Evolutionary conservation across 2,888 invertebrate species (phyloP).

Genomic region (Doris montereyensis): DNA sequence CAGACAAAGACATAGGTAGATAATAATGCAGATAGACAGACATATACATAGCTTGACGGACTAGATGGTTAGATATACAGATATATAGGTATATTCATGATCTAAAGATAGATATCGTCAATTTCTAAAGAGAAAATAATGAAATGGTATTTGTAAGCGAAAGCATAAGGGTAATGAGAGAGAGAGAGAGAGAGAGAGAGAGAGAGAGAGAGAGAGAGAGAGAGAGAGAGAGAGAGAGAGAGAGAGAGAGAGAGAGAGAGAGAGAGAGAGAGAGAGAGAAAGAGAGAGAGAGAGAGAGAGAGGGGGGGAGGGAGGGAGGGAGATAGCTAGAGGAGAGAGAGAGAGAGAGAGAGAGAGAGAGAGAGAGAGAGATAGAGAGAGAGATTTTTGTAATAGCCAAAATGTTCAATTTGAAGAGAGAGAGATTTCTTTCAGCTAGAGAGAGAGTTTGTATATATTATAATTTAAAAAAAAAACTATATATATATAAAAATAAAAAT

Average conservation of each 20-base stretch:
- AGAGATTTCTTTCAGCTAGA: too few species aligned
- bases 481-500: too few species aligned
- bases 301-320: slow-evolving; percentile 8
- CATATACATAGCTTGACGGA: not conserved
- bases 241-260: not conserved
- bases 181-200: not conserved
- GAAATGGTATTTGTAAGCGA: too few species aligned
- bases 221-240: too few species aligned
- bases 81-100: too few species aligned
- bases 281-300: slow-evolving; percentile 13
- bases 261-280: not conserved
- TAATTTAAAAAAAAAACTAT: too few species aligned
- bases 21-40: not conserved
- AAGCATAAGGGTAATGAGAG: not conserved
- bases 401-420: too few species aligned
- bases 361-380: slow-evolving; percentile 15
- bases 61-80: not conserved
- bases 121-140: too few species aligned
- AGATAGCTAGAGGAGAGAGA: not conserved
- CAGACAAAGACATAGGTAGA: not conserved
- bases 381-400: too few species aligned
- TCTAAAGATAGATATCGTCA: too few species aligned
- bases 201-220: not conserved
- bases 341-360: not conserved
- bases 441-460: too few species aligned